phyloP scores from a whole-genome alignment of 1,140 invertebrate genomes.

The Caenorhabditis elegans region DNA sequence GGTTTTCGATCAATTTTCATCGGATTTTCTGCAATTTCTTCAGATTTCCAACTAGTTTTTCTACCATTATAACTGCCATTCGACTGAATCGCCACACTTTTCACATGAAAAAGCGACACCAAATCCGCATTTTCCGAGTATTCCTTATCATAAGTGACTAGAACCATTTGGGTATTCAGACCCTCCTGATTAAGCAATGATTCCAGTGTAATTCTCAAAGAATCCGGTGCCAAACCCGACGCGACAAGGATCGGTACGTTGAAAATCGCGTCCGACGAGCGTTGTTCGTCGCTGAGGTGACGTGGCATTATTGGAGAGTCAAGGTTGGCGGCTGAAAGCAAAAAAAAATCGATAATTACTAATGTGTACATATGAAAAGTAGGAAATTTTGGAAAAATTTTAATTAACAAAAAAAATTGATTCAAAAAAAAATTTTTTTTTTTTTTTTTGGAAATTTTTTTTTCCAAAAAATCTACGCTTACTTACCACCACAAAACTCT shows the following conservation, averaged over 20 bases:
- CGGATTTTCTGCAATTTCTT: too few species aligned
- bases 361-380: too few species aligned
- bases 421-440: too few species aligned
- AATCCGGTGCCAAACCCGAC: neutral
- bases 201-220: conserved; percentile 34
- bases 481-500: conserved; percentile 42
- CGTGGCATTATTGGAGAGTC: conserved; percentile 40
- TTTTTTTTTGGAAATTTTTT: too few species aligned
- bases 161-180: conserved; percentile 44
- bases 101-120: conserved; percentile 40
- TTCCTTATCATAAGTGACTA: conserved; percentile 43
- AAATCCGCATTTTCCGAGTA: conserved; percentile 42
- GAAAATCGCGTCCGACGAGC: conserved; percentile 37
- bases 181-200: conserved; percentile 37
- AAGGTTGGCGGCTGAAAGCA: conserved; percentile 27
- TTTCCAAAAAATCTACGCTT: too few species aligned
- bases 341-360: too few species aligned
- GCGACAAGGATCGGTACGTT: conserved; percentile 46
- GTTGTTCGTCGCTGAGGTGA: conserved; percentile 29
- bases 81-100: conserved; percentile 32
- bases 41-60: too few species aligned
- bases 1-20: too few species aligned
- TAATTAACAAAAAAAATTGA: too few species aligned
- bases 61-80: conserved; percentile 21
- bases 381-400: too few species aligned